Conservation (phyloP, 2,113 vertebrate species). For the Cryptotis parvus region DNA sequence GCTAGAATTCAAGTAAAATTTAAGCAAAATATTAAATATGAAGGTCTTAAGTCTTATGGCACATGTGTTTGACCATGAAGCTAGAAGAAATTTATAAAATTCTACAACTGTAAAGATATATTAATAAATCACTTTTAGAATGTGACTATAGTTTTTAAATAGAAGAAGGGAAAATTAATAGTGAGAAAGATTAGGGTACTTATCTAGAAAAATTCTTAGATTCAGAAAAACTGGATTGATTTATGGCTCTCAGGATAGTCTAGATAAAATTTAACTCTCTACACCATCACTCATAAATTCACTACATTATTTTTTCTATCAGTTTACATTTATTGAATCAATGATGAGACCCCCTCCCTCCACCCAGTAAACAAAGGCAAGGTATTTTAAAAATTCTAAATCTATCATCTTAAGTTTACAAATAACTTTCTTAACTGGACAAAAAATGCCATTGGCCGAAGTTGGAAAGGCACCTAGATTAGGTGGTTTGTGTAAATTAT, state of each 20-base stretch:
- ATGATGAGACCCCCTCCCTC: not conserved
- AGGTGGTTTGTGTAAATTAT: not conserved
- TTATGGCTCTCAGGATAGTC: conserved; percentile 40
- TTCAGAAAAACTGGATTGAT: not conserved
- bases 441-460: not conserved
- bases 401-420: not conserved
- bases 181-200: conserved; percentile 11
- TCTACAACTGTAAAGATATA: not conserved
- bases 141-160: not conserved
- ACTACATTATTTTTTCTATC: conserved; percentile 36
- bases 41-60: not conserved
- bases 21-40: not conserved
- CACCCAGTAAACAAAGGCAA: conserved; percentile 1
- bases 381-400: conserved; percentile 31
- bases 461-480: not conserved
- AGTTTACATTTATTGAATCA: conserved; percentile 46
- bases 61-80: not conserved
- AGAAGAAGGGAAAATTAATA: conserved; percentile 34
- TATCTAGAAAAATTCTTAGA: conserved; percentile 27
- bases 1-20: not conserved
- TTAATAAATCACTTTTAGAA: conserved; percentile 8
- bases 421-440: not conserved
- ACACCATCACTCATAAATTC: not conserved
- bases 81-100: conserved; percentile 12
- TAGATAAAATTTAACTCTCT: conserved; percentile 10